A percentile compares a stretch with the other conserved stretches of the same genome.
Conservation (phyloP, 2,797 vertebrate genomes). For the Notoglanidium macrostoma region DNA sequence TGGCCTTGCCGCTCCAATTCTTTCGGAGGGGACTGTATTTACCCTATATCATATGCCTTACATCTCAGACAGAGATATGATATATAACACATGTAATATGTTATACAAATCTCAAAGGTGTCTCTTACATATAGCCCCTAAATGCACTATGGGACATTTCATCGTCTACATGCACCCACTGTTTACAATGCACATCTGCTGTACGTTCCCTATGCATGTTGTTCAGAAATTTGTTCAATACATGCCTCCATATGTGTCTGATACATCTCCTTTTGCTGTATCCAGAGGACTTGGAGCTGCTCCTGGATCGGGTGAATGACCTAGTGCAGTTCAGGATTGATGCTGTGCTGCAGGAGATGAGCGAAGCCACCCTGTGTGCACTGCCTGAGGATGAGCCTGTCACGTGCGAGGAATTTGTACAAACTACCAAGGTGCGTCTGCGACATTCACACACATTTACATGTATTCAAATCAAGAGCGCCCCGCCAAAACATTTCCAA, state of each 20-base stretch:
- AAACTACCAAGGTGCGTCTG: conserved; percentile 82
- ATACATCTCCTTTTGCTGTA: conserved; percentile 11
- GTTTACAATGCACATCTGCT: background rate
- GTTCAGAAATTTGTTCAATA: background rate
- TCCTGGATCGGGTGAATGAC: conserved; percentile 85
- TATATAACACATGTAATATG: background rate
- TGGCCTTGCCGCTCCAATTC: background rate
- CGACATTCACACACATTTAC: background rate
- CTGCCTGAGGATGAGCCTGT: conserved; percentile 84
- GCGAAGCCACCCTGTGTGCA: conserved; percentile 74
- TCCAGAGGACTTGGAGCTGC: conserved; percentile 83
- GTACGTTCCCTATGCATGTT: background rate
- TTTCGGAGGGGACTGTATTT: background rate
- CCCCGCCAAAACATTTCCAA: background rate
- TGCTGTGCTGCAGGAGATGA: conserved; percentile 87
- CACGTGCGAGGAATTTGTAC: conserved; percentile 86
- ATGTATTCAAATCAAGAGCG: background rate
- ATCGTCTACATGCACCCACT: background rate
- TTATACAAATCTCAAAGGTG: background rate
- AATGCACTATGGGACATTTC: background rate
- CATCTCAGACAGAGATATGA: background rate
- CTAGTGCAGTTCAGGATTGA: conserved; percentile 89
- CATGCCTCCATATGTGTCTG: background rate
- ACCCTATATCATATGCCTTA: background rate
- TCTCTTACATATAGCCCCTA: background rate